These are phyloP conservation scores for Dasyurus viverrinus DNA, from an alignment of 2,113 vertebrate genomes.

Conservation along the genomic window DNA sequence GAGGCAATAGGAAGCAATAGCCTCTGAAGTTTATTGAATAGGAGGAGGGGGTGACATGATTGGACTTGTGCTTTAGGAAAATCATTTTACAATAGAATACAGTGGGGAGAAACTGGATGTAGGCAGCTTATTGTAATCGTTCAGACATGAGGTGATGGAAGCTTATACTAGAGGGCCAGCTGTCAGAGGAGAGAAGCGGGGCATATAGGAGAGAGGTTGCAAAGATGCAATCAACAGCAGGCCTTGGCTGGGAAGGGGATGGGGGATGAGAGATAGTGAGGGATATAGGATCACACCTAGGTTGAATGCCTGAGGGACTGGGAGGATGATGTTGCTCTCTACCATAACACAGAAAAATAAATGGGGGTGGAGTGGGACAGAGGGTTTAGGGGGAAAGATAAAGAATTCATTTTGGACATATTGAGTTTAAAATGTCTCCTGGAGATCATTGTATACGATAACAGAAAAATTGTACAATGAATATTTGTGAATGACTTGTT, in stretches of 20 bases:
- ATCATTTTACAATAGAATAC: not conserved
- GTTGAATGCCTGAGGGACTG: not conserved
- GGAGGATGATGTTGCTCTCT: not conserved
- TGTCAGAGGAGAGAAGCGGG: not conserved
- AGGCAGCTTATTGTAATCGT: not conserved
- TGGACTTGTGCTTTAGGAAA: not conserved
- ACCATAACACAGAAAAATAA: not conserved
- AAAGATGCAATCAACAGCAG: not conserved
- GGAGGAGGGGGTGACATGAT: not conserved
- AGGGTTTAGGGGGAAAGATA: not conserved
- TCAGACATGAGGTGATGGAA: not conserved
- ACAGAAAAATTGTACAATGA: too few species aligned
- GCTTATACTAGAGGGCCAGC: not conserved
- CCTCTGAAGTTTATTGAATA: not conserved
- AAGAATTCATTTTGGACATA: not conserved
- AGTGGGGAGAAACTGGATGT: not conserved
- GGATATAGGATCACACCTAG: not conserved
- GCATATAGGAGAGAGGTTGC: not conserved
- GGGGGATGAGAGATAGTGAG: not conserved
- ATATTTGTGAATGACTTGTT: too few species aligned
- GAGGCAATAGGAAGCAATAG: not conserved
- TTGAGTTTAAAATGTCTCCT: not conserved
- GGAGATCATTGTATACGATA: not conserved
- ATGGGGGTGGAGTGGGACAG: too few species aligned
- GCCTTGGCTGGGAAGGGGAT: not conserved